Evolutionary conservation across 2,797 vertebrate species (phyloP).

Genomic region (Trachurus trachurus): DNA sequence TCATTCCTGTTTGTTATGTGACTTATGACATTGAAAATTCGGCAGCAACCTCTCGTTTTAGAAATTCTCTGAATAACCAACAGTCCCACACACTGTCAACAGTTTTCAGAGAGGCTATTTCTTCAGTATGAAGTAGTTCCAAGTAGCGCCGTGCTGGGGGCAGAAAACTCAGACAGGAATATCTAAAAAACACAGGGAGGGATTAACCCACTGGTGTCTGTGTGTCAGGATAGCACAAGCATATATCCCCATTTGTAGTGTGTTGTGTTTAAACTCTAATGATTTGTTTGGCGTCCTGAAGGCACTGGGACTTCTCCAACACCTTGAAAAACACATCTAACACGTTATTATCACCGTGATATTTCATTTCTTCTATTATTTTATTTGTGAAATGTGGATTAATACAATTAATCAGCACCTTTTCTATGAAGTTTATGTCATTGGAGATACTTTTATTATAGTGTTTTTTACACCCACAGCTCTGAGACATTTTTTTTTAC

Average conservation of each 20-base stretch:
- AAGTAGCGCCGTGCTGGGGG: not conserved
- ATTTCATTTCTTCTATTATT: not conserved
- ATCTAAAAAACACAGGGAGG: not conserved
- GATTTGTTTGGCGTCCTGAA: not conserved
- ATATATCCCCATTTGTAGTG: not conserved
- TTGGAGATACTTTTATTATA: too few species aligned
- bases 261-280: not conserved
- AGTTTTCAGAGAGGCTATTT: not conserved
- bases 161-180: not conserved
- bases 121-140: not conserved
- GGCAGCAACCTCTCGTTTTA: not conserved
- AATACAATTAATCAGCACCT: not conserved
- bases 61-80: not conserved
- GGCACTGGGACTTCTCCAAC: not conserved
- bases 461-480: too few species aligned
- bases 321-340: not conserved
- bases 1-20: not conserved
- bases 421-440: too few species aligned
- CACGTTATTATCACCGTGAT: not conserved
- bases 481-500: too few species aligned
- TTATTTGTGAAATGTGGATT: not conserved
- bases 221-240: not conserved
- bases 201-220: not conserved
- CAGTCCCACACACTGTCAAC: not conserved
- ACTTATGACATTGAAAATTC: not conserved